Base-by-base conservation (phyloP, 2,113 vertebrate species). In the Typhlomys cinereus region DNA sequence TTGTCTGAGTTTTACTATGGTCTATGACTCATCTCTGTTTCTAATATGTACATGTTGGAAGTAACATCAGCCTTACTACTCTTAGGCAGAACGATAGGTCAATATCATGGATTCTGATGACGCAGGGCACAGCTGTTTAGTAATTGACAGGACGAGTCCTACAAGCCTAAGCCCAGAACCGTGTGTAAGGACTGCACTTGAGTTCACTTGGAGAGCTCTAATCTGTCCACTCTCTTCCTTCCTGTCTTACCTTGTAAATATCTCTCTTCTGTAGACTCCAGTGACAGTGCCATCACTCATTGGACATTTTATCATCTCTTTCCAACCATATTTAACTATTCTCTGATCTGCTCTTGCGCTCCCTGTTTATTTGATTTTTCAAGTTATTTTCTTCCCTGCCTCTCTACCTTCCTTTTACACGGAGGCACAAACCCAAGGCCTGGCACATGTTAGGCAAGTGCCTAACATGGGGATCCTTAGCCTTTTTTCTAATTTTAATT, bases 1-100 rank as follows among this genome's bases (percentile, higher is more conserved):
- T 90, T 4, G 0, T 3, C 2, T 1, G 21, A 17, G 34, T 34
- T 74, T n/a, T 75, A 27, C 29, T 25, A 0, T 7, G 4, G 34
- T 15, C 36, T 1, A 2, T 44, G 54, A 23, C 3, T 25, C 21
- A 41, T 36, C 62, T 89, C 74, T 69, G 1, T 10, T 8, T 59
- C 34, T 31, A 66, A 17, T 17, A 20, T 34, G 7, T 21, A 9
- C 29, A 1, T 29, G 36, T 7, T 69, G 31, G n/a, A 25, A 59
- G 10, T 23, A 23, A 39, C 15, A 31, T 34, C 7, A 13, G 6
- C 14, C 15, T 73, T 27, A 31, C 9, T 10, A 48, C 11, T 44
- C 36, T 59, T 13, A 39, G 59, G n/a, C 57, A 79, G 27, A 41
- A 34, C n/a, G n/a, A 23, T 57, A 12, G 5, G 7, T 41, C 46